phyloP scores from a whole-genome alignment of 2,888 invertebrate species.

The Craniophora ligustri region DNA sequence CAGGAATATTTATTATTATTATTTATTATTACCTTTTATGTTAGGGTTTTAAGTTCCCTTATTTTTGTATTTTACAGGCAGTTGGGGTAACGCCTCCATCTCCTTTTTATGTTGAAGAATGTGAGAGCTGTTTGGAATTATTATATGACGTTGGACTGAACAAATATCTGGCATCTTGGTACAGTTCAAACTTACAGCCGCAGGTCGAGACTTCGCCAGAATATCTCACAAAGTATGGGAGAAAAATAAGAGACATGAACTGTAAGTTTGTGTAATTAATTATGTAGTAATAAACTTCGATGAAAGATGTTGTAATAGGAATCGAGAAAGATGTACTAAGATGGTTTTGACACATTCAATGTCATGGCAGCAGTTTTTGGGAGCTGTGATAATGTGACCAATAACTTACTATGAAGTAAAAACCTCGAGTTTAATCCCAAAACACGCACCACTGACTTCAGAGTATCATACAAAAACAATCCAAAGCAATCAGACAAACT shows the following conservation, averaged over 20 bases:
- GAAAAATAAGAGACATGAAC: conserved; percentile 74
- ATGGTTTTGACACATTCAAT: no score
- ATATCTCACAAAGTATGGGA: conserved; percentile 74
- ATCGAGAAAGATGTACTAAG: no score
- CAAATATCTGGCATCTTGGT: conserved; percentile 91
- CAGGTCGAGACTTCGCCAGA: conserved; percentile 84
- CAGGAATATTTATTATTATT: no score
- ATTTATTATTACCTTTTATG: not conserved
- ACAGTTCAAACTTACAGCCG: conserved; percentile 90
- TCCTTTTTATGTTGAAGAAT: conserved; percentile 96
- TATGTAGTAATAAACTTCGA: no score
- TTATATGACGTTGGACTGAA: conserved; percentile 93
- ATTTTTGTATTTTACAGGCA: conserved; percentile 73
- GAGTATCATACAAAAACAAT: no score
- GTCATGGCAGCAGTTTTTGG: no score
- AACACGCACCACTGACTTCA: no score
- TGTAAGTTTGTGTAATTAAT: conserved; percentile 67
- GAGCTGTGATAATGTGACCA: no score
- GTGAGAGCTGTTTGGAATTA: conserved; percentile 94
- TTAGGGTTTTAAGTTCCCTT: not conserved
- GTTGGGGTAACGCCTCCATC: conserved; percentile 91
- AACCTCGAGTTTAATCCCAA: no score
- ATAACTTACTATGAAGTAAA: no score
- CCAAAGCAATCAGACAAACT: no score
- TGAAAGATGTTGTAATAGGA: no score